Base-by-base conservation (phyloP, 2,888 invertebrate species). In the Cheilosia vulpina region DNA sequence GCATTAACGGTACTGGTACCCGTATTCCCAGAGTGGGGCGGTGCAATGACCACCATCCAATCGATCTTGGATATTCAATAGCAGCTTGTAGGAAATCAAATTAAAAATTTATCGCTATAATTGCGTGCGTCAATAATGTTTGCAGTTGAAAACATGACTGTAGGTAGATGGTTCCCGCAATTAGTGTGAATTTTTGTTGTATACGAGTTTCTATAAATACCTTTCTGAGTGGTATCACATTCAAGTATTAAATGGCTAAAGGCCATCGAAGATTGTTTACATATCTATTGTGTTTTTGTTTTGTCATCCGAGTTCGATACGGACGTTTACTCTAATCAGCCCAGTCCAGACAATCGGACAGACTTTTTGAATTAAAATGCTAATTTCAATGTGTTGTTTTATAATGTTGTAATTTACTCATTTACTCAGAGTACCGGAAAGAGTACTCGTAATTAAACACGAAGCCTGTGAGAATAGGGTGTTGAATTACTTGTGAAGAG, bases 201-300 rank as follows among this genome's bases (percentile, higher is more conserved):
- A 34, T 19, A 19, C 13, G 7, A 21, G 15, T 41, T 21, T 41
- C 21, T 58, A 15, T 58, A 41, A 41, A 58, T 47, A 47, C 17
- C 43, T 13, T 15, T 45, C 4, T 24, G 31, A 62, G 45, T 45
- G n/a, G n/a, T 60, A 24, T 21, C 45, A 45, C n/a, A 24, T 43
- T 24, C 24, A 21, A 19, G 24, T 21, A 45, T 43, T 27, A 21
- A 57, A 45, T 55, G 31, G 24, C 38, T 50, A 47, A 71, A 71
- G 71, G 71, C 27, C 58, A 9, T 38, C 24, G 5, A 47, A 69
- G 57, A 69, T n/a, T 47, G 31, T 69, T 69, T 45, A 47, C 11
- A 43, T 17, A 57, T 43, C 57, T 27, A 17, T 15, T 13, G 5
- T 24, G 31, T 27, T 45, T 47, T 47, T 47, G 27, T 47, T 27